These are phyloP conservation scores for Luehdorfia chinensis DNA, from an alignment of 1,140 invertebrate species.

Conservation along the genomic window DNA sequence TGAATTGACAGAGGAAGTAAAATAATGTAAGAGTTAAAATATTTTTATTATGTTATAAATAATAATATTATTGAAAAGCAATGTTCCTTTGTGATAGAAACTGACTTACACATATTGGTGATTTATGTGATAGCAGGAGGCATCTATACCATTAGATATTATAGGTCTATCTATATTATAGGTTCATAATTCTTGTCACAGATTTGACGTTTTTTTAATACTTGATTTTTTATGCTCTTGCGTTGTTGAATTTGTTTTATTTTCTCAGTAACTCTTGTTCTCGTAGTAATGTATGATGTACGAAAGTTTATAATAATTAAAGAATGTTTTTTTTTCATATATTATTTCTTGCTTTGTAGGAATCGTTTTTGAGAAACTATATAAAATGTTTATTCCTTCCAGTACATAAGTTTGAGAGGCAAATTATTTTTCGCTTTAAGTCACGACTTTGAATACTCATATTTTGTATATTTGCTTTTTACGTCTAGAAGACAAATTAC, in stretches of 20 bases:
- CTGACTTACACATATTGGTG: not conserved
- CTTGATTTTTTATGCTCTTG: no score
- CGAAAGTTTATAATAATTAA: no score
- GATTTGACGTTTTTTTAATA: no score
- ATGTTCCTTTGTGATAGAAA: not conserved
- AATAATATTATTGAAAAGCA: not conserved
- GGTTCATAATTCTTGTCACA: no score
- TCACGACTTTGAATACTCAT: not conserved
- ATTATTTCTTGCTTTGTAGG: no score
- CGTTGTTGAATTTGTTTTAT: no score
- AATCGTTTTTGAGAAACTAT: not conserved
- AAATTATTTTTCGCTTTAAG: not conserved
- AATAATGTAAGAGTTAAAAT: not conserved
- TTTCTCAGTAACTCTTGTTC: no score
- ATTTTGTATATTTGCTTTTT: not conserved
- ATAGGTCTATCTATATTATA: no score
- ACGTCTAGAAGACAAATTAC: not conserved
- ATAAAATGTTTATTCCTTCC: not conserved
- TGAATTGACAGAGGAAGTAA: not conserved
- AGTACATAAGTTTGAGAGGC: not conserved
- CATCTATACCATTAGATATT: not conserved
- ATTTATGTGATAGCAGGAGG: constrained; percentile 1
- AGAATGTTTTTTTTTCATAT: no score
- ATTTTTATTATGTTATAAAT: not conserved
- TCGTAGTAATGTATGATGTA: no score